phyloP scores from a whole-genome alignment of 2,797 vertebrate genomes.

The Anas bahamensis region DNA sequence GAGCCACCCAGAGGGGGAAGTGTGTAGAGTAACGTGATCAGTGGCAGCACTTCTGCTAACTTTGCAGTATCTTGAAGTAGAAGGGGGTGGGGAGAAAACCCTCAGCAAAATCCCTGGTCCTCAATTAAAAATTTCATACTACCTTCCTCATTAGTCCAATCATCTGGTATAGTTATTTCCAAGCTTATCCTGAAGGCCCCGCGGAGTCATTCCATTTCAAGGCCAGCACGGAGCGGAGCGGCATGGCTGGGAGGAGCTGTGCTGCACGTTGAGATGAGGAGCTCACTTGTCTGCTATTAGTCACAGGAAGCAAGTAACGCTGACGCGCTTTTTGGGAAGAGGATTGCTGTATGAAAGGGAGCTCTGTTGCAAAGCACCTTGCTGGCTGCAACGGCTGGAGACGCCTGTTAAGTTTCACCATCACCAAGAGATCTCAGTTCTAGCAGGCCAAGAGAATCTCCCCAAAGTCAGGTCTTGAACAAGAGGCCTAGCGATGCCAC shows the following conservation, averaged over 20 bases:
- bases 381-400: not conserved
- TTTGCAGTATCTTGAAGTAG: not conserved
- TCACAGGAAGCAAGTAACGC: not conserved
- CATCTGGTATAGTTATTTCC: conserved; percentile 2
- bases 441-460: not conserved
- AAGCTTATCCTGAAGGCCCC: not conserved
- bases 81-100: not conserved
- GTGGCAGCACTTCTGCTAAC: not conserved
- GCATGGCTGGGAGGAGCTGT: not conserved
- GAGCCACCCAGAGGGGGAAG: not conserved
- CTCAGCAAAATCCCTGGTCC: conserved; percentile 9
- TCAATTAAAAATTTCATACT: conserved; percentile 54
- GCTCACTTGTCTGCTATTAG: not conserved
- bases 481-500: not conserved
- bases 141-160: conserved; percentile 46
- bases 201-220: not conserved
- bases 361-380: not conserved
- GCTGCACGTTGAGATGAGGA: not conserved
- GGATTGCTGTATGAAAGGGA: not conserved
- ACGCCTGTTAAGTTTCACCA: not conserved
- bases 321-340: not conserved
- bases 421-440: not conserved
- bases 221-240: rapidly evolving
- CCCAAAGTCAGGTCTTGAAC: not conserved
- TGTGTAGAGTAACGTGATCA: not conserved